These are phyloP conservation scores for Tenualosa thibaudeaui DNA, from an alignment of 2,797 vertebrate genomes.

Conservation along the genomic window DNA sequence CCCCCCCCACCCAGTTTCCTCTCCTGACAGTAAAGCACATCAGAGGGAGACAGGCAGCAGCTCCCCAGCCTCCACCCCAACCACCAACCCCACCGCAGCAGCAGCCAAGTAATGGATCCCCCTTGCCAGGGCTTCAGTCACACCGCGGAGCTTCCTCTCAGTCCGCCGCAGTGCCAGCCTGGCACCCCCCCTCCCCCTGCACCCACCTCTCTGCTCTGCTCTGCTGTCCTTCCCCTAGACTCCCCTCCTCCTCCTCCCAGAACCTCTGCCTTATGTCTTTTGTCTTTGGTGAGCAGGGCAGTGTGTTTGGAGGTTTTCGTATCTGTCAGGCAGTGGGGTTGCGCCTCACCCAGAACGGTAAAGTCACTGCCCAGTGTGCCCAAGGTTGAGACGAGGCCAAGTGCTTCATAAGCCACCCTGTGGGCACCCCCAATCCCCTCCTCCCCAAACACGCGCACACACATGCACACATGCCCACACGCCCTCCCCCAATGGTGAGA, in stretches of 20 bases:
- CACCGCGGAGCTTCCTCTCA: neutral
- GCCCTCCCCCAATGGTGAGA: neutral
- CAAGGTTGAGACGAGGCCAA: neutral
- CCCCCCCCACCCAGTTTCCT: neutral
- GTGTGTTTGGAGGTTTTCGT: neutral
- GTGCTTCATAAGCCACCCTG: neutral
- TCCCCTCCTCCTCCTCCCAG: neutral
- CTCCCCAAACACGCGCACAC: no score
- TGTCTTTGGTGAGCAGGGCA: slow-evolving; percentile 7
- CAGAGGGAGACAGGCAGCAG: neutral
- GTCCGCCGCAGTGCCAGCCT: neutral
- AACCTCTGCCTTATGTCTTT: neutral
- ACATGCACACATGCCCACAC: no score
- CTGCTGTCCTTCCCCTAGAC: neutral
- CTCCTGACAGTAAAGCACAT: slow-evolving; percentile 4
- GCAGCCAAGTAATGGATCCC: slow-evolving; percentile 7
- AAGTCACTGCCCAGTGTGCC: neutral
- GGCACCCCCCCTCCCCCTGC: neutral
- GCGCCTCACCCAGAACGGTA: neutral
- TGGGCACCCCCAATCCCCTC: no score
- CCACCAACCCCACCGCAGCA: neutral
- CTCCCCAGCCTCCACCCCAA: neutral
- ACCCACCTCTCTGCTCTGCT: neutral
- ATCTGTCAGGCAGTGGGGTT: neutral
- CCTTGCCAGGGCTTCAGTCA: slow-evolving; percentile 21